Conservation (phyloP, 2,797 vertebrate genomes). For the Cuculus canorus region DNA sequence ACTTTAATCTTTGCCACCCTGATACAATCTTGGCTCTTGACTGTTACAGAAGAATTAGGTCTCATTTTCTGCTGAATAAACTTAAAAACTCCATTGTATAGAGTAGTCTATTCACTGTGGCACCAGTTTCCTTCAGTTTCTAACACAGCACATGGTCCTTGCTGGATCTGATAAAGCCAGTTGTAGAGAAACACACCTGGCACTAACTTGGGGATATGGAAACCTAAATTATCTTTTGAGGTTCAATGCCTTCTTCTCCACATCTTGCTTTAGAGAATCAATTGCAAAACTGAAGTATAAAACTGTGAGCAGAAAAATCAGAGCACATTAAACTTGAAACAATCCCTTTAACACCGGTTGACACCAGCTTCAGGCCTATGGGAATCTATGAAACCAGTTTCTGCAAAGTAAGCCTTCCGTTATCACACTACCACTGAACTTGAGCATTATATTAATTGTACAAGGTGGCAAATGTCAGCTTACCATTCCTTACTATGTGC, state of each 20-base stretch:
- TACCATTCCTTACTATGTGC: background rate
- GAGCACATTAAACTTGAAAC: background rate
- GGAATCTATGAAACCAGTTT: background rate
- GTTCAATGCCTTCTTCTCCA: background rate
- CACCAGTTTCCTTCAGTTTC: background rate
- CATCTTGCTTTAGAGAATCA: background rate
- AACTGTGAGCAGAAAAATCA: background rate
- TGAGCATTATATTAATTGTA: background rate
- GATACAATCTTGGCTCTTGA: background rate
- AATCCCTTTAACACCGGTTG: background rate
- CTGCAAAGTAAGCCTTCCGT: background rate
- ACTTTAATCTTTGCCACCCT: background rate
- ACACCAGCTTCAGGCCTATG: background rate
- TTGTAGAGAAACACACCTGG: background rate
- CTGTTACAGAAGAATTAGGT: background rate
- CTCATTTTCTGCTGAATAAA: background rate
- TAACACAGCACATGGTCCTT: background rate
- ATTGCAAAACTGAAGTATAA: background rate
- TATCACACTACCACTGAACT: background rate
- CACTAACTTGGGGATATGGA: background rate
- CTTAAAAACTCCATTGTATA: background rate
- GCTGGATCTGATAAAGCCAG: background rate
- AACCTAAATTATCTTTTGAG: background rate
- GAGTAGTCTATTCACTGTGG: background rate
- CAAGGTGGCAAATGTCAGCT: background rate